Percentiles rank a stretch among this genome's conserved stretches.
Evolutionary conservation across 1,140 invertebrate species (phyloP).

Genomic region (Tyrophagus putrescentiae): DNA sequence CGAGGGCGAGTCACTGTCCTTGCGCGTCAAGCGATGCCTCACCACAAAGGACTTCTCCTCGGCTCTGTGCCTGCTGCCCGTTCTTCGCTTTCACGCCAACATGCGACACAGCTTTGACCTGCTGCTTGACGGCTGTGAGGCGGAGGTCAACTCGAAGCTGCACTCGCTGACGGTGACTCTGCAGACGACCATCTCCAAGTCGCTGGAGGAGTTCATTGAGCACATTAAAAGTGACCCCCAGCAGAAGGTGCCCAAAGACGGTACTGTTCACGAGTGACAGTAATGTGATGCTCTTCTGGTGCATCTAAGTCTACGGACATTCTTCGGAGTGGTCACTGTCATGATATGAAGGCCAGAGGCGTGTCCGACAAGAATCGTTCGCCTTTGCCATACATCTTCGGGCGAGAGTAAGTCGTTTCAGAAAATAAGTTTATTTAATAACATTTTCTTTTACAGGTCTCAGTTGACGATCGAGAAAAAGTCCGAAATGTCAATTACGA

Average conservation of each 20-base stretch:
- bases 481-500: slow-evolving; percentile 50
- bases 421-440: not conserved
- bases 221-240: slow-evolving; percentile 67
- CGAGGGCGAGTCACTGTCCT: slow-evolving; percentile 51
- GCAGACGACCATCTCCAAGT: slow-evolving; percentile 61
- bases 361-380: slow-evolving; percentile 26
- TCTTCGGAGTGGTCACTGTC: slow-evolving; percentile 25
- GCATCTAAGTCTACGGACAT: slow-evolving; percentile 42
- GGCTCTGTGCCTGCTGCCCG: slow-evolving; percentile 67
- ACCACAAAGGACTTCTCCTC: slow-evolving; percentile 62
- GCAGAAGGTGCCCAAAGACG: slow-evolving; percentile 72
- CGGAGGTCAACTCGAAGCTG: slow-evolving; percentile 34
- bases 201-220: slow-evolving; percentile 82
- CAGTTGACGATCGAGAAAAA: slow-evolving; percentile 62
- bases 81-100: slow-evolving; percentile 59
- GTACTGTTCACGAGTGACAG: slow-evolving; percentile 84
- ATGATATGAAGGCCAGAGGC: slow-evolving; percentile 25
- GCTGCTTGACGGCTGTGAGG: slow-evolving; percentile 42
- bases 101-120: slow-evolving; percentile 69
- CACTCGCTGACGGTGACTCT: slow-evolving; percentile 54
- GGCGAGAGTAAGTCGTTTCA: slow-evolving; percentile 38
- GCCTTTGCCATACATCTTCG: slow-evolving; percentile 27
- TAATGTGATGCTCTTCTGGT: slow-evolving; percentile 72
- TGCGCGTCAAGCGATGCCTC: slow-evolving; percentile 50
- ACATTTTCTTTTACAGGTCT: slow-evolving; percentile 44